A percentile compares a stretch with the other conserved stretches of the same genome.
These are phyloP conservation scores for Pseudobourletiella spinata DNA, from an alignment of 1,140 invertebrate genomes.

Conservation along the genomic window DNA sequence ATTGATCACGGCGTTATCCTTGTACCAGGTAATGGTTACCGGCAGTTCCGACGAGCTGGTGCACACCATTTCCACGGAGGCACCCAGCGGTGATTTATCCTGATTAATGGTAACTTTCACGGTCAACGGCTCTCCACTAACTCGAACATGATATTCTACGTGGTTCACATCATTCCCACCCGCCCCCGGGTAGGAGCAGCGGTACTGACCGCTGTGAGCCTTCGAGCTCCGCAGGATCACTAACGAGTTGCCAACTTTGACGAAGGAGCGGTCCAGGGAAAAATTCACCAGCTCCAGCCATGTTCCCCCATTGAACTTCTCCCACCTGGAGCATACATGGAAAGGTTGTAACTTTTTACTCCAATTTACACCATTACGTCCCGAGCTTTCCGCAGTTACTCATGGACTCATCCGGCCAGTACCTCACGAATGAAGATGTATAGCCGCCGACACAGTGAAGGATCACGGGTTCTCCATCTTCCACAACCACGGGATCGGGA, in stretches of 20 bases:
- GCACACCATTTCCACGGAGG: slow-evolving; percentile 23
- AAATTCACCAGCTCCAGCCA: slow-evolving; percentile 17
- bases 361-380: too few relatives aligned
- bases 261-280: slow-evolving; percentile 10
- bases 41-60: slow-evolving; percentile 10
- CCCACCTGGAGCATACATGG: slow-evolving; percentile 25
- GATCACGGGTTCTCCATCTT: slow-evolving; percentile 23
- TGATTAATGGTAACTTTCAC: slow-evolving; percentile 27
- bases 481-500: slow-evolving; percentile 18
- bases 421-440: slow-evolving; percentile 9
- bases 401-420: too few relatives aligned
- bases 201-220: slow-evolving; percentile 17
- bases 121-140: slow-evolving; percentile 15
- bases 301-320: slow-evolving; percentile 23
- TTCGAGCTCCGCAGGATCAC: slow-evolving; percentile 17
- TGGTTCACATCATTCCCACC: background rate
- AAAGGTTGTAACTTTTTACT: too few relatives aligned
- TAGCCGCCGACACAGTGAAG: slow-evolving; percentile 24
- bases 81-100: slow-evolving; percentile 20
- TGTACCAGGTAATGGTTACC: slow-evolving; percentile 32
- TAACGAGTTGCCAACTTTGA: slow-evolving; percentile 23
- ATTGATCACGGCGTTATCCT: slow-evolving; percentile 31
- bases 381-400: too few relatives aligned
- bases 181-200: slow-evolving; percentile 9
- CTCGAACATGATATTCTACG: slow-evolving; percentile 26